Conservation (phyloP, 2,888 invertebrate genomes). For the Nephrotoma guestfalica region DNA sequence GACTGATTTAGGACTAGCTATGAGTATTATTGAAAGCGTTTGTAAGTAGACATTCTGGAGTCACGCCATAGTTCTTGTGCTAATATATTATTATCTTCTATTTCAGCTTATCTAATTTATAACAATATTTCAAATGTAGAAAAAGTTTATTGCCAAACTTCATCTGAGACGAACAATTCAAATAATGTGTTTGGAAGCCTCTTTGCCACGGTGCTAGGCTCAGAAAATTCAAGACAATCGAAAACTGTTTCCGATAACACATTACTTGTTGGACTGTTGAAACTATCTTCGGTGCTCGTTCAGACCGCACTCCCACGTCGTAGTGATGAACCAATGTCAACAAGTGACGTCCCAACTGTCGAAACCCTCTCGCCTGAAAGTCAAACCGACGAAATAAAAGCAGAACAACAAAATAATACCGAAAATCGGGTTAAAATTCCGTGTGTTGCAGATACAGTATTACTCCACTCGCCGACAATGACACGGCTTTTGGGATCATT, state of each 20-base stretch:
- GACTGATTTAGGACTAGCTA: slow-evolving; percentile 53
- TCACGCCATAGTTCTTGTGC: slow-evolving; percentile 11
- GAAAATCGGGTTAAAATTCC: slow-evolving; percentile 39
- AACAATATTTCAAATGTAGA: slow-evolving; percentile 40
- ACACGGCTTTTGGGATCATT: slow-evolving; percentile 66
- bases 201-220: slow-evolving; percentile 57
- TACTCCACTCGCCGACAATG: slow-evolving; percentile 68
- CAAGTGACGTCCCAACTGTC: slow-evolving; percentile 12
- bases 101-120: slow-evolving; percentile 35
- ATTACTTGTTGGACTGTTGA: slow-evolving; percentile 54
- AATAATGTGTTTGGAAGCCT: slow-evolving; percentile 55
- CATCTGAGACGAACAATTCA: slow-evolving; percentile 35
- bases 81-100: neutral
- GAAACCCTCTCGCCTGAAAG: slow-evolving; percentile 24
- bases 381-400: slow-evolving; percentile 79
- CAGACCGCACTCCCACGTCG: slow-evolving; percentile 43
- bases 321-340: slow-evolving; percentile 32
- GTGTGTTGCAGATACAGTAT: slow-evolving; percentile 60
- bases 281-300: slow-evolving; percentile 46
- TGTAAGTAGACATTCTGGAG: slow-evolving; percentile 30
- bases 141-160: slow-evolving; percentile 38
- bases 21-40: slow-evolving; percentile 59
- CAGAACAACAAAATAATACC: slow-evolving; percentile 40
- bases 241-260: slow-evolving; percentile 56
- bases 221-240: slow-evolving; percentile 43